Percentiles rank a stretch among this genome's conserved stretches.
Evolutionary conservation across 92 coral and sea anemone genomes (phyloP).

Genomic region (Epizoanthus scotinus): DNA sequence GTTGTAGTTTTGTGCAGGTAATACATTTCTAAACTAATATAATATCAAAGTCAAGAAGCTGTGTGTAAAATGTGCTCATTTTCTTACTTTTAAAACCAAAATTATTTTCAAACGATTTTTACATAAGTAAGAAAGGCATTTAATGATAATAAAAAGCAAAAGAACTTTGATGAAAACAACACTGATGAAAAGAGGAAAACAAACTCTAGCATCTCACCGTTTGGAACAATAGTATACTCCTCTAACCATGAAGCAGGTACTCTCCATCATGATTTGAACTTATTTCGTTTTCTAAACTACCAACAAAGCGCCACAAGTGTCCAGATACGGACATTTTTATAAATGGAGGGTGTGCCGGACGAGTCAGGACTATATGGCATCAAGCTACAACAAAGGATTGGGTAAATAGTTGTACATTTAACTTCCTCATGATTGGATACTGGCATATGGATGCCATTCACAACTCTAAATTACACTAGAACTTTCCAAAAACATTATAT

Average conservation of each 20-base stretch:
- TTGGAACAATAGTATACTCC: not conserved
- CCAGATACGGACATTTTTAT: not conserved
- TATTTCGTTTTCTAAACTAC: not conserved
- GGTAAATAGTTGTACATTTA: not conserved
- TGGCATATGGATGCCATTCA: not conserved
- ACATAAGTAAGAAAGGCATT: too few relatives aligned
- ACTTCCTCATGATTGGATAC: not conserved
- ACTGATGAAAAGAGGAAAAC: too few relatives aligned
- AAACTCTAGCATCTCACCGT: too few relatives aligned
- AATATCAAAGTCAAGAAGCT: too few relatives aligned
- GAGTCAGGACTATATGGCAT: not conserved
- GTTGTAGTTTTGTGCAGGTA: too few relatives aligned
- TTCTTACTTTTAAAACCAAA: too few relatives aligned
- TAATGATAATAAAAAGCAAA: too few relatives aligned
- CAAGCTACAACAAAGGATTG: not conserved
- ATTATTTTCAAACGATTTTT: too few relatives aligned
- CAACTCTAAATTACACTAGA: not conserved
- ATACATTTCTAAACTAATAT: too few relatives aligned
- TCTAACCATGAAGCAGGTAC: not conserved
- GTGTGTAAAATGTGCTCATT: too few relatives aligned
- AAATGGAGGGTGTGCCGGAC: not conserved
- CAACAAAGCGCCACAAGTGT: not conserved
- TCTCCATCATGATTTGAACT: not conserved
- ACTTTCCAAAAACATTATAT: not conserved
- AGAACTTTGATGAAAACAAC: too few relatives aligned